Evolutionary conservation across 2,797 vertebrate species (phyloP).

Genomic region (Coregonus sp.): DNA sequence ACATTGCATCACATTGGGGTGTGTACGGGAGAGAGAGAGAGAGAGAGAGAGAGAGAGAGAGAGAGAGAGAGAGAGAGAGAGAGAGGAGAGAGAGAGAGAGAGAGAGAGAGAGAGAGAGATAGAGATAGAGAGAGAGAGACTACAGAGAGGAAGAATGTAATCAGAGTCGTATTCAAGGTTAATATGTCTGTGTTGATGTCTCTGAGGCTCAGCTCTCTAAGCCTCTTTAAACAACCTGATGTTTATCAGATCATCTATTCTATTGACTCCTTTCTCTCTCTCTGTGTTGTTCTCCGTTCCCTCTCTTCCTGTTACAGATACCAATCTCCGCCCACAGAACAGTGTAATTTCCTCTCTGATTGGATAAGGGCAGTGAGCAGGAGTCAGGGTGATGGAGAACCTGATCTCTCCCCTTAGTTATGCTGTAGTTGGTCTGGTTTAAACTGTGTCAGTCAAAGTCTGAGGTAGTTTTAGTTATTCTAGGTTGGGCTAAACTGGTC

Average conservation of each 20-base stretch:
- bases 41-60: no score
- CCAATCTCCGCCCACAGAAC: conserved; percentile 41
- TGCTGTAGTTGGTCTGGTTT: background rate
- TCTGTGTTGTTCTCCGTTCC: conserved; percentile 23
- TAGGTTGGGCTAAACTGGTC: background rate
- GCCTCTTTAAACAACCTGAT: conserved; percentile 40
- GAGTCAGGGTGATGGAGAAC: background rate
- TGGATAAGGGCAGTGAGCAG: conserved; percentile 1
- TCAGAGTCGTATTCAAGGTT: conserved; percentile 32
- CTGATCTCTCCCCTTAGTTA: background rate
- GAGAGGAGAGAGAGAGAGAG: background rate
- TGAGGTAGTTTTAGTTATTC: background rate
- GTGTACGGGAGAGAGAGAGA: conserved; percentile 8
- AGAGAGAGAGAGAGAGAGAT: background rate
- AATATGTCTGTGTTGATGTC: conserved; percentile 28
- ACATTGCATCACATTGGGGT: background rate
- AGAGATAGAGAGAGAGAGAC: conserved; percentile 11
- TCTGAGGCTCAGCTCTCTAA: conserved; percentile 38
- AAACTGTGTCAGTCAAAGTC: background rate
- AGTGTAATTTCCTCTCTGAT: conserved; percentile 53
- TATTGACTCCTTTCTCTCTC: conserved; percentile 10
- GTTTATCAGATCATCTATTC: conserved; percentile 45
- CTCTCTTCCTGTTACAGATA: conserved; percentile 48
- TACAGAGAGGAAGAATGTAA: conserved; percentile 24
- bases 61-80: no score